Percentiles rank a stretch among this genome's conserved stretches.
Evolutionary conservation across 2,888 invertebrate genomes (phyloP).

Genomic region (Allophyes oxyacanthae): DNA sequence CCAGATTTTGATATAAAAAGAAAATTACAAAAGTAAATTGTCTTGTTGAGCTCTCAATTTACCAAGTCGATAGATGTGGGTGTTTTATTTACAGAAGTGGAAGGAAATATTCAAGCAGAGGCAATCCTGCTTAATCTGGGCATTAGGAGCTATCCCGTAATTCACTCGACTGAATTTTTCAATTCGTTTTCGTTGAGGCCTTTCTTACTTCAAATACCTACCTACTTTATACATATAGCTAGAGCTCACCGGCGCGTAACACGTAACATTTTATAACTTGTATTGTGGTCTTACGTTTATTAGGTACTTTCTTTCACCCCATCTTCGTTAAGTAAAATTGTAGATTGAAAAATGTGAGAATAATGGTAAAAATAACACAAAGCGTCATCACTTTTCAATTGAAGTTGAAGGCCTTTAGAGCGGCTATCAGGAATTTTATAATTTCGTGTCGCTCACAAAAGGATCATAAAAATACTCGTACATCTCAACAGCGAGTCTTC

Average conservation of each 20-base stretch:
- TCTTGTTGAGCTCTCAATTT: slow-evolving; percentile 57
- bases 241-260: slow-evolving; percentile 14
- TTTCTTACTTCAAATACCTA: slow-evolving; percentile 45
- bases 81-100: slow-evolving; percentile 56
- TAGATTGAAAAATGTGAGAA: slow-evolving; percentile 30
- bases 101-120: slow-evolving; percentile 56
- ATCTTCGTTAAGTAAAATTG: slow-evolving; percentile 15
- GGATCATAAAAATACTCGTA: slow-evolving; percentile 52
- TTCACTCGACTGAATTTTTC: slow-evolving; percentile 58
- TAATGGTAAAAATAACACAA: slow-evolving; percentile 42
- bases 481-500: slow-evolving; percentile 55
- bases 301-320: slow-evolving; percentile 15
- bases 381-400: slow-evolving; percentile 45
- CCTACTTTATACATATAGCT: slow-evolving; percentile 17
- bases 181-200: slow-evolving; percentile 50
- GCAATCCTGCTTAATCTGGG: slow-evolving; percentile 57
- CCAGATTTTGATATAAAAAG: slow-evolving; percentile 59
- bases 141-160: slow-evolving; percentile 56
- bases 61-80: slow-evolving; percentile 51
- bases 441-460: slow-evolving; percentile 53
- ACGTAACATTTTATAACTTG: slow-evolving; percentile 37
- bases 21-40: slow-evolving; percentile 59
- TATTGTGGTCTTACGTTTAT: slow-evolving; percentile 34
- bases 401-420: slow-evolving; percentile 36
- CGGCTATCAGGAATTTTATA: slow-evolving; percentile 43